Percentiles rank a stretch among this genome's conserved stretches.
Conservation (phyloP, 2,888 invertebrate species). For the Dorcus parallelipipedus region DNA sequence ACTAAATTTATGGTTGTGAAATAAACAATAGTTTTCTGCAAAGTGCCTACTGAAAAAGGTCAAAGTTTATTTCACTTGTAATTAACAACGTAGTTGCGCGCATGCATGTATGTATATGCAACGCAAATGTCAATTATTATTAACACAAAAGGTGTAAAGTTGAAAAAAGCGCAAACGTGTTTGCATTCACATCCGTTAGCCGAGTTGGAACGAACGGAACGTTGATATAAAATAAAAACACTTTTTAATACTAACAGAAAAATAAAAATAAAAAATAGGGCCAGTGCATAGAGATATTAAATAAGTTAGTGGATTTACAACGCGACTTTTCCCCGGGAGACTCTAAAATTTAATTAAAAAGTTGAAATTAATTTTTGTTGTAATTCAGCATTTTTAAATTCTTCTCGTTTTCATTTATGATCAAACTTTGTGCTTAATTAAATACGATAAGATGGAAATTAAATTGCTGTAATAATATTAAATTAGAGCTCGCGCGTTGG, state of each 20-base stretch:
- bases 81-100: neutral
- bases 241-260: neutral
- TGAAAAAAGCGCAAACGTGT: neutral
- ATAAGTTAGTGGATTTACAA: slow-evolving; percentile 44
- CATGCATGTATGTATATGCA: neutral
- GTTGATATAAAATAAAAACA: neutral
- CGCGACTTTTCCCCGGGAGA: slow-evolving; percentile 39
- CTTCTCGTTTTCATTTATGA: slow-evolving; percentile 33
- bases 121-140: slow-evolving; percentile 2
- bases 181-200: neutral
- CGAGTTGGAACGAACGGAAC: neutral
- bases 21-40: neutral
- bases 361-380: slow-evolving; percentile 51
- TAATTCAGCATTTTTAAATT: slow-evolving; percentile 48
- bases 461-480: slow-evolving; percentile 17
- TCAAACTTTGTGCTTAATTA: slow-evolving; percentile 28
- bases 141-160: slow-evolving; percentile 1
- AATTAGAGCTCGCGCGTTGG: slow-evolving; percentile 1
- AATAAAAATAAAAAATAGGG: neutral
- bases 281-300: slow-evolving; percentile 20
- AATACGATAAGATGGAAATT: slow-evolving; percentile 26
- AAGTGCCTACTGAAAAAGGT: neutral
- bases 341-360: slow-evolving; percentile 49
- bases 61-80: neutral
- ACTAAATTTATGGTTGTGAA: no score